Percentiles rank a stretch among this genome's conserved stretches.
Evolutionary conservation across 2,797 vertebrate species (phyloP).

Genomic region (Coregonus suidteri): DNA sequence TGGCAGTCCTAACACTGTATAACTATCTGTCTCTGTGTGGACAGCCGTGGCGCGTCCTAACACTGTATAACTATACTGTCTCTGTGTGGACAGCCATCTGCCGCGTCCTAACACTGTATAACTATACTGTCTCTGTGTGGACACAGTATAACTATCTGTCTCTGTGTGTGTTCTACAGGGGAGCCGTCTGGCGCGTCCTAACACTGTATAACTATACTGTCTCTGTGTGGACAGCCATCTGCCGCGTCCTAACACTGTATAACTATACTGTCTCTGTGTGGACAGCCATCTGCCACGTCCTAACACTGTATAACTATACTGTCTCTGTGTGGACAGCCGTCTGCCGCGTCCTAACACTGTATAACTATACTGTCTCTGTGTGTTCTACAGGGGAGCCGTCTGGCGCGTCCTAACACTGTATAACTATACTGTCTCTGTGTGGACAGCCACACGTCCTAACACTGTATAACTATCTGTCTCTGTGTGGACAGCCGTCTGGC

Average conservation of each 20-base stretch:
- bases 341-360: neutral
- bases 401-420: no score
- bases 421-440: neutral
- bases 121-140: no score
- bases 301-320: neutral
- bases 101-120: slow-evolving; percentile 81
- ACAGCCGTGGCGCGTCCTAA: no score
- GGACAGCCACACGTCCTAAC: slow-evolving; percentile 14
- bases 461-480: neutral
- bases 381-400: no score
- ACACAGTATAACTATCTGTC: no score
- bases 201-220: no score
- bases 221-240: slow-evolving; percentile 48
- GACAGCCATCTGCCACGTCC: no score
- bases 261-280: neutral
- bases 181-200: no score
- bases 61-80: neutral
- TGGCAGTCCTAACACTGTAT: neutral
- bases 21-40: no score
- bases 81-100: slow-evolving; percentile 31
- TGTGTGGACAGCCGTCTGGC: no score
- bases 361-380: neutral
- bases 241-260: neutral
- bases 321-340: no score
- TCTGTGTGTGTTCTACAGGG: no score